Evolutionary conservation across 92 coral and sea anemone genomes (phyloP), one percentile per base, ranked within the genome.

Genomic region (Porites evermanni): DNA sequence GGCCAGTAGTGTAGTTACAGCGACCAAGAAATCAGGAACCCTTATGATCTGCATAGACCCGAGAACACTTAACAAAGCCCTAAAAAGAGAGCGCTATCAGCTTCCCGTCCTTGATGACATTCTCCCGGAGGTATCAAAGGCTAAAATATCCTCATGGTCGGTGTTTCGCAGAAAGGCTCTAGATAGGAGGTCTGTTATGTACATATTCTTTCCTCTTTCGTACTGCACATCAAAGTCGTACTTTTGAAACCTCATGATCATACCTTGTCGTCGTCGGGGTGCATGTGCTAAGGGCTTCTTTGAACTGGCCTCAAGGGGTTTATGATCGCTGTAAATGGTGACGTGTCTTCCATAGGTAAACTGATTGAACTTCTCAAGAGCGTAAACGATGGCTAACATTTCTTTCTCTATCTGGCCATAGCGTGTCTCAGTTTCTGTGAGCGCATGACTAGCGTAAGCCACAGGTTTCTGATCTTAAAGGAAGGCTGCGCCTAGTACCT

Each of bases 31-130:
- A 38, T 81, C 87, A 18, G 87, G 83, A 20, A 69, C 87, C 67
- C 81, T 87, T 21, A 64, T 81, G 53, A 44, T 87, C 53, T 87
- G 91, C 53, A 74, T 87, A 16, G 91, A 73, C 24, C 86, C 75
- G 44, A 71, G 86, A 66, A 80, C 91, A 50, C 80, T 87, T n/a
- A 87, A 80, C 75, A 87, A 77, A 20, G 81, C 91, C 6, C 82
- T 87, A 1, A 70, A 72, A 77, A 78, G 84, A 56, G 64, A 78
- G 64, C 53, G 77, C 11, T 85, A 85, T 72, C 84, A 18, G 56
- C 58, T 73, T 67, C 80, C 72, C 12, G 18, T 76, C 38, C 59
- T 84, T 23, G 88, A 84, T 17, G 88, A 84, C 2, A 12, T 84
- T 5, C 38, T 84, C 16, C 88, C 88, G 9, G 84, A 75, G 6